Base-by-base conservation (phyloP, 2,113 vertebrate genomes). In the Porphyrio hochstetteri region DNA sequence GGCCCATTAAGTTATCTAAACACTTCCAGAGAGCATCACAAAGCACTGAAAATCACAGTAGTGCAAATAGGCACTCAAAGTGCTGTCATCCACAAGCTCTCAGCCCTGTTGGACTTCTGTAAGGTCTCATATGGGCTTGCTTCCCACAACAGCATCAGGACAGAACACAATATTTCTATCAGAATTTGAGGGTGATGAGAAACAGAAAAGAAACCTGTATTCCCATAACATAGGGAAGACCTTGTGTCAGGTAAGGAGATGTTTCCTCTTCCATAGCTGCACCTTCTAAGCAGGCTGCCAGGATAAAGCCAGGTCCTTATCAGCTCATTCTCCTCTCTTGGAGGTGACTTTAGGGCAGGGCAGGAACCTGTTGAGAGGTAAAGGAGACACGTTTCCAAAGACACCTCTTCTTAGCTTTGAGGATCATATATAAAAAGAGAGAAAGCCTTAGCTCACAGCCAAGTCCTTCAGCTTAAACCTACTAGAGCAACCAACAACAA, bases 1-100 rank as follows among this genome's bases (percentile, higher is more conserved):
- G 91, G 46, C 31, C 50, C 35, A 69, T 91, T 91, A 71, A 86
- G 69, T 92, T 83, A 52, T 19, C 48, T 53, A 92, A 95, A 91
- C 29, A 18, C 82, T 90, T 96, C 68, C 87, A 92, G 71, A 82
- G 90, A 88, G 50, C 28, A 65, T 7, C 4, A 3, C 46, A 75
- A 36, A 3, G 3, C 50, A 82, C 28, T 19, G 5, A 25, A 50
- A 55, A 86, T 38, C 27, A 2, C 64, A 86, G 61, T 40, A 24
- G 31, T 35, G 35, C 1, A 3, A 95, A 42, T 13, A 38, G 53
- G 31, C 53, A 74, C 56, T 64, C 52, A 10, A 16, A 10, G 56
- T 70, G 61, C 55, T 82, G 61, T 12, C 52, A 74, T 19, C 48
- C 36, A 7, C 17, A 46, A 63, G 14, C 42, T 92, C 85, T 63